Base-by-base conservation (phyloP, 2,888 invertebrate genomes). In the Gnatocerus cornutus region DNA sequence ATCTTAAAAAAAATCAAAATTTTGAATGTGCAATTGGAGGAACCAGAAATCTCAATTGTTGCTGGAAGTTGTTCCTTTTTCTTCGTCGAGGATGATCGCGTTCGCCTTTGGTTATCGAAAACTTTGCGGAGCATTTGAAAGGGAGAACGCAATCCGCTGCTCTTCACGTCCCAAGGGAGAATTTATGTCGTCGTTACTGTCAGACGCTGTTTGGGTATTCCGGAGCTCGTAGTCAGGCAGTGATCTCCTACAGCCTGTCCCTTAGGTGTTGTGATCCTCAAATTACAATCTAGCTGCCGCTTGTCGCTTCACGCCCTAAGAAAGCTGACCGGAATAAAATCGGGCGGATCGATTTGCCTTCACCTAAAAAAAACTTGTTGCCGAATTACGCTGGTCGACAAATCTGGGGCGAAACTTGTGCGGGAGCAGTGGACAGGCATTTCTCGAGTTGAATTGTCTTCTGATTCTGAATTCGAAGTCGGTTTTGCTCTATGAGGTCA, bases 161-260 rank as follows among this genome's bases (percentile, higher is more conserved):
- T 52, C 37, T 69, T 27, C 71, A 72, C 71, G 76, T 82, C 82
- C 77, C 83, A 53, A 53, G 83, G 82, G 84, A 83, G 82, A 82
- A 84, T 84, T 84, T 84, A 84, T 83, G 84, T 83, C 83, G 82
- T 82, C 81, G 84, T 84, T 84, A 84, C 83, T 82, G 84, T 84
- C 84, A 82, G 81, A 80, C 80, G 76, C 82, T 82, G 82, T 83
- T 83, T 83, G 83, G 81, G 81, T 82, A 78, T 79, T 77, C 78
- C 63, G 72, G 71, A 70, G 73, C 63, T 53, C 55, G 63, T 65
- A 64, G 68, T 62, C 53, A 68, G 67, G 69, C 73, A 69, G 71
- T 71, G 73, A 69, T 73, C 79, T 79, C 76, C 79, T 74, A 74
- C 68, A 77, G 76, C 75, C 74, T 72, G 79, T 83, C 83, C 83